These are phyloP conservation scores for Champsocephalus esox DNA, from an alignment of 2,797 vertebrate genomes.

Conservation along the genomic window DNA sequence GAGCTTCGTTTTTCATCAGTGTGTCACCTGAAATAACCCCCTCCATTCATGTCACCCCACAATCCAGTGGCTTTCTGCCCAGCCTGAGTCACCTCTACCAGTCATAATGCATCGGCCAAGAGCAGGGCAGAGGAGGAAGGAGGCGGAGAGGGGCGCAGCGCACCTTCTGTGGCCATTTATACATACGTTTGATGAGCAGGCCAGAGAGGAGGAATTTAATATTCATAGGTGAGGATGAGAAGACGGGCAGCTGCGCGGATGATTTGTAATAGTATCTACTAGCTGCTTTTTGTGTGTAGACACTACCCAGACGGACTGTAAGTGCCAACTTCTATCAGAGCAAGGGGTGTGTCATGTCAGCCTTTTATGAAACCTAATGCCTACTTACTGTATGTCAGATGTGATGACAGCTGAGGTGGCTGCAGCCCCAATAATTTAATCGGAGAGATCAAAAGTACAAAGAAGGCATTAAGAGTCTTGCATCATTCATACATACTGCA, in stretches of 20 bases:
- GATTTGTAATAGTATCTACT: constrained; percentile 76
- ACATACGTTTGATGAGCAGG: constrained; percentile 68
- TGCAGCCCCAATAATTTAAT: constrained; percentile 47
- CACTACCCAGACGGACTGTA: constrained; percentile 46
- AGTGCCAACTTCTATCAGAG: constrained; percentile 64
- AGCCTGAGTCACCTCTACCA: constrained; percentile 64
- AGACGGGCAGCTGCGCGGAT: constrained; percentile 49
- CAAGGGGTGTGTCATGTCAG: constrained; percentile 68
- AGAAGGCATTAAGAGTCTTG: constrained; percentile 28
- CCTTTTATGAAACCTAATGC: constrained; percentile 67
- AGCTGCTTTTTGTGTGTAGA: constrained; percentile 53
- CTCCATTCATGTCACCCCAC: constrained; percentile 54
- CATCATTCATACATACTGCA: constrained; percentile 22
- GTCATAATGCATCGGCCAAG: constrained; percentile 64
- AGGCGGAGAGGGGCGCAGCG: constrained; percentile 23
- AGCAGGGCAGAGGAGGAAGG: constrained; percentile 33
- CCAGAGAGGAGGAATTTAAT: constrained; percentile 69
- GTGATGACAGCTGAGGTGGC: constrained; percentile 50
- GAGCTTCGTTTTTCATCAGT: constrained; percentile 20
- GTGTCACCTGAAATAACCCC: constrained; percentile 39
- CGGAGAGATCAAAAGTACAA: constrained; percentile 40
- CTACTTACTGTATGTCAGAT: constrained; percentile 53
- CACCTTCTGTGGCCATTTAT: constrained; percentile 67
- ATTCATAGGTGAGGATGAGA: constrained; percentile 76
- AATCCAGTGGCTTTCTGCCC: constrained; percentile 57